Evolutionary conservation across 2,888 invertebrate genomes (phyloP), one percentile per base, ranked within the genome.

Genomic region (Itoplectis maculator): DNA sequence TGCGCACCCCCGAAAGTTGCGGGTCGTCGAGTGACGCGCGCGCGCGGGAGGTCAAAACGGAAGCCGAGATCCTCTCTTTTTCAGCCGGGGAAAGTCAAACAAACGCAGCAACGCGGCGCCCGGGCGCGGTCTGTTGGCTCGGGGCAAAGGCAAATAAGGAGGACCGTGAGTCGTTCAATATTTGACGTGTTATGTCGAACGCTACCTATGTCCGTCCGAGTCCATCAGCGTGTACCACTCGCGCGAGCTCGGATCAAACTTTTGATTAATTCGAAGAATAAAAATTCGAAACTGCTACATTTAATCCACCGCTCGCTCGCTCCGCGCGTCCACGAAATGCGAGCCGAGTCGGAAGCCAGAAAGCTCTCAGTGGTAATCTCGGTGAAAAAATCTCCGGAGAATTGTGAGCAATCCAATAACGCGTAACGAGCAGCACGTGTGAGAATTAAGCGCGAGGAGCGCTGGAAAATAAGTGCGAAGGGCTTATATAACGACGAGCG

Each of bases 141-240:
- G 75, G 80, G 80, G 82, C 79, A 82, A 85, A 84, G 83, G 83
- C 85, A 85, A 86, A 84, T 86, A 84, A 84, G 79, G 72, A 81
- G 77, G 81, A 81, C 79, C 78, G 81, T 68, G 83, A 84, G 84
- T 81, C 73, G 82, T 84, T 79, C 84, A 87, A 87, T 87, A 87
- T 87, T 87, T 87, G 83, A 83, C 56, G 74, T 81, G 80, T 83
- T 78, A 81, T 81, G 75, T 70, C 68, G 56, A 70, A 74, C 66
- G 72, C 75, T 73, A 73, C 80, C 76, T 42, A 37, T 54, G 18
- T 54, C 20, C 29, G 29, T 29, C 29, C 29, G 29, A 49, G 18
- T 54, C 20, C 29, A 5, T 29, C 29, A 2, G 29, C 29, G 5
- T 29, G 29, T 11, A 65, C 59, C 9, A n/a, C n/a, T n/a, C n/a